Conservation (phyloP, 1,140 invertebrate genomes). For the Coelopa frigida region DNA sequence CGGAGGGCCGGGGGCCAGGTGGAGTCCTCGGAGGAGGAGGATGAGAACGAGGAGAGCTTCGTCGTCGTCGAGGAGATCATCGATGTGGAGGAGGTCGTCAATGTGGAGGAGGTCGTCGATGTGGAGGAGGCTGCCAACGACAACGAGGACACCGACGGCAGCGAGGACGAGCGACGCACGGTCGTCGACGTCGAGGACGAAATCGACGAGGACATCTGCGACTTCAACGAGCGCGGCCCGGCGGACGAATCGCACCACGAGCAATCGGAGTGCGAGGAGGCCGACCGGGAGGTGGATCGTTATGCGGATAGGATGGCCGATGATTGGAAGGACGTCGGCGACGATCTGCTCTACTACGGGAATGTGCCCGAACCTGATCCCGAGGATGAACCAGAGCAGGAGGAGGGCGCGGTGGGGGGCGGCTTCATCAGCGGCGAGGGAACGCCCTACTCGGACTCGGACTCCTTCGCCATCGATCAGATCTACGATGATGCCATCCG, state of each 20-base stretch:
- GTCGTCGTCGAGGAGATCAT: constrained; percentile 20
- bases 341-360: constrained; percentile 14
- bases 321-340: constrained; percentile 31
- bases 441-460: constrained; percentile 28
- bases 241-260: constrained; percentile 41
- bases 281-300: constrained; percentile 36
- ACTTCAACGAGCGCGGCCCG: constrained; percentile 37
- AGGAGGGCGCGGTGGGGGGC: constrained; percentile 35
- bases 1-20: constrained; percentile 1
- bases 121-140: constrained; percentile 16
- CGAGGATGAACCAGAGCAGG: constrained; percentile 6
- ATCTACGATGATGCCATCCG: constrained; percentile 40
- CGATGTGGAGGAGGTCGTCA: constrained; percentile 22
- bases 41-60: constrained; percentile 17
- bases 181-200: constrained; percentile 42
- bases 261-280: constrained; percentile 39
- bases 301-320: constrained; percentile 32
- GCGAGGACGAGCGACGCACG: constrained; percentile 39
- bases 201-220: constrained; percentile 38
- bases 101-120: constrained; percentile 20
- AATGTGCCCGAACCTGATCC: constrained; percentile 1
- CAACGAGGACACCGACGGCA: constrained; percentile 21
- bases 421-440: neutral
- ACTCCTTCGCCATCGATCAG: constrained; percentile 36
- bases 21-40: constrained; percentile 12